Conservation (phyloP, 2,888 invertebrate species). For the Andrena praecox region DNA sequence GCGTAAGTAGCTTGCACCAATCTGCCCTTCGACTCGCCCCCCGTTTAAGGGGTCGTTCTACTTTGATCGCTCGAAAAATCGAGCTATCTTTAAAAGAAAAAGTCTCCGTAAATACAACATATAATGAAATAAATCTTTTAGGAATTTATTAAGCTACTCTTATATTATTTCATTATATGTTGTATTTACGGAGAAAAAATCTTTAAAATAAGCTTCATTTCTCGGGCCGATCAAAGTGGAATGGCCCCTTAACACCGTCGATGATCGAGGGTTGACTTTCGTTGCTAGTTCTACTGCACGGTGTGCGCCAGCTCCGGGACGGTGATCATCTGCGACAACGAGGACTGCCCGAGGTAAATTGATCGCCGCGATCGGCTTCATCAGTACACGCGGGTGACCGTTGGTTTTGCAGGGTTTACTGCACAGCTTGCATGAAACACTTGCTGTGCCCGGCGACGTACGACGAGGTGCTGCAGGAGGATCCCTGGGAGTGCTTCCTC, state of each 20-base stretch:
- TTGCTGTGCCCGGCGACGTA: conserved; percentile 76
- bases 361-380: not conserved
- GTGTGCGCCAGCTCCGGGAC: conserved; percentile 79
- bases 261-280: conserved; percentile 11
- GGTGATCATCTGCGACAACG: conserved; percentile 80
- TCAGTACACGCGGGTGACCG: not conserved
- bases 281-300: conserved; percentile 79
- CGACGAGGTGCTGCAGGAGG: conserved; percentile 74
- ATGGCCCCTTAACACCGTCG: not conserved
- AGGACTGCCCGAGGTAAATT: conserved; percentile 80
- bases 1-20: conserved; percentile 74
- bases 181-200: no score
- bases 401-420: conserved; percentile 79
- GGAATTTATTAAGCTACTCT: no score
- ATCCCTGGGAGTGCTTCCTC: conserved; percentile 82
- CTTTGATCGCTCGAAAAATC: no score
- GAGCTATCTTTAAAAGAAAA: no score
- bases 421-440: conserved; percentile 81
- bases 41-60: not conserved
- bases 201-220: no score
- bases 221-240: no score
- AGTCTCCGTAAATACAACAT: no score
- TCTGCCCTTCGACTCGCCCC: not conserved
- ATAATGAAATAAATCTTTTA: no score
- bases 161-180: no score